Evolutionary conservation across 2,888 invertebrate species (phyloP).

Genomic region (Hemicrepidius hirtus): DNA sequence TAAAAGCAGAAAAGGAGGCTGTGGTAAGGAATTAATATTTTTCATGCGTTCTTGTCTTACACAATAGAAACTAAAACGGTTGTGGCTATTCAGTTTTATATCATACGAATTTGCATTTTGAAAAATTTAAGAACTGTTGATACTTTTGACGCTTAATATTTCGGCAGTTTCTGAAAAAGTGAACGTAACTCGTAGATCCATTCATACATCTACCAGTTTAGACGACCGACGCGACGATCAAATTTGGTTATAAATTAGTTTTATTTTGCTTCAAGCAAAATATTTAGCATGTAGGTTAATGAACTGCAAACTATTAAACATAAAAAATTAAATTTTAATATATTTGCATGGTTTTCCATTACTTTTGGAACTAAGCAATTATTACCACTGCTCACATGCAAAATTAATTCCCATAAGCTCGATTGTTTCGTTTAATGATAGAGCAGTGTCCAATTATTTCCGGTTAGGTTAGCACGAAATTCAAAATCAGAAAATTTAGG

Average conservation of each 20-base stretch:
- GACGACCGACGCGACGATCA: no score
- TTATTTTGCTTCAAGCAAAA: background rate
- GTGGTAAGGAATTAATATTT: slow-evolving; percentile 70
- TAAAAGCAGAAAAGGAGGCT: slow-evolving; percentile 78
- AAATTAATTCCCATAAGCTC: background rate
- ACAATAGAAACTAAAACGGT: no score
- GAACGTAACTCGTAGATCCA: no score
- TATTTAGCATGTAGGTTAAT: background rate
- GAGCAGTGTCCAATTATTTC: background rate
- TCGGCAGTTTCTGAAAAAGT: no score
- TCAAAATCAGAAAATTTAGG: slow-evolving; percentile 8
- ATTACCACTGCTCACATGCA: background rate
- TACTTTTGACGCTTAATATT: no score
- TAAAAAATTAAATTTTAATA: no score
- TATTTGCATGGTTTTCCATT: background rate
- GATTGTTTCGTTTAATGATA: background rate
- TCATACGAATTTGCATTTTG: no score
- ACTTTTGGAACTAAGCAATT: background rate
- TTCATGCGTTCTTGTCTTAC: no score
- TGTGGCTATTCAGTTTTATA: no score
- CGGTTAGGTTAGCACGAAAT: slow-evolving; percentile 19
- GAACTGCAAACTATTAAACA: background rate
- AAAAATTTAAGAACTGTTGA: no score
- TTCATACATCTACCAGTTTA: no score
- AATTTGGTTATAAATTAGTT: background rate